Percentiles rank a stretch among this genome's conserved stretches.
Conservation (phyloP, 2,888 invertebrate genomes). For the Taenaris catops region DNA sequence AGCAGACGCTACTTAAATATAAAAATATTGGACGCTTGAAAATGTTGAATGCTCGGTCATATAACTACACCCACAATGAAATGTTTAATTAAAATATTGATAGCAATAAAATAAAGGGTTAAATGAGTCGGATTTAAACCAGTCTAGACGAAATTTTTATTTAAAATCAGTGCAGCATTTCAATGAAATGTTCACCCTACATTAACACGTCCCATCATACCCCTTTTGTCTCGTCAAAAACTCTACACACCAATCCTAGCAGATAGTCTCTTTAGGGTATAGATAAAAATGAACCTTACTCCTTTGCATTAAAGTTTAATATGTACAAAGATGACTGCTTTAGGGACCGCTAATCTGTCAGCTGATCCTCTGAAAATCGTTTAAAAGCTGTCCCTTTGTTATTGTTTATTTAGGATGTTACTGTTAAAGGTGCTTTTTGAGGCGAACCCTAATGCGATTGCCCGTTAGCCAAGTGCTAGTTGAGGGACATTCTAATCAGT, state of each 20-base stretch:
- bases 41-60: too few relatives aligned
- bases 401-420: slow-evolving; percentile 79
- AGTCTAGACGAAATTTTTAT: slow-evolving; percentile 10
- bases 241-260: slow-evolving; percentile 29
- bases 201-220: slow-evolving; percentile 60
- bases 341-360: slow-evolving; percentile 72
- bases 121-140: not conserved
- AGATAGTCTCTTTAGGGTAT: not conserved
- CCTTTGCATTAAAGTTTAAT: slow-evolving; percentile 9
- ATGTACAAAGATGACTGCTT: slow-evolving; percentile 26
- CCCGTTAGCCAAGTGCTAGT: slow-evolving; percentile 48
- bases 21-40: too few relatives aligned
- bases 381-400: slow-evolving; percentile 74
- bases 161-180: slow-evolving; percentile 17
- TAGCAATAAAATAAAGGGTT: too few relatives aligned
- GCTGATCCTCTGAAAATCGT: slow-evolving; percentile 73
- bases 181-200: slow-evolving; percentile 27
- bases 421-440: slow-evolving; percentile 70
- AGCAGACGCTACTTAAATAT: too few relatives aligned
- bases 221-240: slow-evolving; percentile 65
- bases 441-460: slow-evolving; percentile 73
- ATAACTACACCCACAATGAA: too few relatives aligned
- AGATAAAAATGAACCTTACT: slow-evolving; percentile 15
- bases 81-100: too few relatives aligned
- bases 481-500: slow-evolving; percentile 9